These are phyloP conservation scores for Hydractinia symbiolongicarpus DNA, from an alignment of 30 jellyfish, hydroid and myxozoan genomes.

Conservation along the genomic window DNA sequence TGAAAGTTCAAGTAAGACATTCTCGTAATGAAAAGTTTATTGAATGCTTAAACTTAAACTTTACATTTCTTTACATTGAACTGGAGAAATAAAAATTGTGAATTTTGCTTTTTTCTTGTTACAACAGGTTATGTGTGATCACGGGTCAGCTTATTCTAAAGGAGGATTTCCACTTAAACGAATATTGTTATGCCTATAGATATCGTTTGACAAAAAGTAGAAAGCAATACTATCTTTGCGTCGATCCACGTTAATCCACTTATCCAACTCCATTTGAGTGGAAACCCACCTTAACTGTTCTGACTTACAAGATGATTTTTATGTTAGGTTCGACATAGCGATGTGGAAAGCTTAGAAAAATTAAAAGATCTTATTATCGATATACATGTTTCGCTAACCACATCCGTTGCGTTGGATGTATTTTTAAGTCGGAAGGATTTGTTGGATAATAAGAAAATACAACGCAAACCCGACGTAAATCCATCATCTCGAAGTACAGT, in stretches of 20 bases:
- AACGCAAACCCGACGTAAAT: conserved; percentile 37
- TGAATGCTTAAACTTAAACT: neutral
- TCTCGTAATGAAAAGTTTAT: conserved; percentile 26
- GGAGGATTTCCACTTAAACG: conserved; percentile 18
- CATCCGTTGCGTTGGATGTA: conserved; percentile 56
- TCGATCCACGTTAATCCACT: too few relatives aligned
- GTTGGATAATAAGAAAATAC: conserved; percentile 32
- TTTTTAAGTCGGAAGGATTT: conserved; percentile 57
- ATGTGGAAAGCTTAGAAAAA: conserved; percentile 54
- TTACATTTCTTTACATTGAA: too few relatives aligned
- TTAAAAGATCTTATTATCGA: conserved; percentile 53
- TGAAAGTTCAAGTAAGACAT: conserved; percentile 22
- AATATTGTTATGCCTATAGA: neutral
- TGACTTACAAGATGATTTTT: too few relatives aligned
- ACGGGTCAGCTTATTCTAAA: too few relatives aligned
- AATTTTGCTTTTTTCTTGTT: too few relatives aligned
- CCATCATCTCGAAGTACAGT: conserved; percentile 58
- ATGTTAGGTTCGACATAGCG: conserved; percentile 59
- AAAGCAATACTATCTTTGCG: too few relatives aligned
- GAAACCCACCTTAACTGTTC: too few relatives aligned
- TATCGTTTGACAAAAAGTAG: too few relatives aligned
- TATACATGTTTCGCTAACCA: conserved; percentile 41
- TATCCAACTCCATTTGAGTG: too few relatives aligned
- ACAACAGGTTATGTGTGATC: too few relatives aligned
- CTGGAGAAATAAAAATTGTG: too few relatives aligned